A percentile compares a stretch with the other conserved stretches of the same genome.
These are phyloP conservation scores for Chaetura pelagica DNA, from an alignment of 2,113 vertebrate genomes.

Conservation along the genomic window DNA sequence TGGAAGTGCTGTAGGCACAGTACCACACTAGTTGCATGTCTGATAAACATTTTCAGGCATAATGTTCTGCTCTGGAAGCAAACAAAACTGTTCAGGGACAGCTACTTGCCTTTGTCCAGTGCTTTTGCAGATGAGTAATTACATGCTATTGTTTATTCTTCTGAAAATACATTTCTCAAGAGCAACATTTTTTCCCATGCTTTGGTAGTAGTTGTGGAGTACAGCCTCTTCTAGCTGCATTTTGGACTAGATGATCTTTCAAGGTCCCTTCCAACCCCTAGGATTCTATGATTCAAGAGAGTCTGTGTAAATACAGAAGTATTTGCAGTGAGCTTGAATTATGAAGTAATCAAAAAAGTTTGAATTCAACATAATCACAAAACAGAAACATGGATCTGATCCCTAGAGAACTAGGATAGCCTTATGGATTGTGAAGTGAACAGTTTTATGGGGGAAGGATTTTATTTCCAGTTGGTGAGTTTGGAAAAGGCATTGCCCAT, in stretches of 20 bases:
- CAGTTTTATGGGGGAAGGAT: background rate
- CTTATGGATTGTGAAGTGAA: background rate
- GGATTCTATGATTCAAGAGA: no score
- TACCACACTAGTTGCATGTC: background rate
- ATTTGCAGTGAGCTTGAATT: background rate
- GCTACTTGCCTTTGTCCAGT: background rate
- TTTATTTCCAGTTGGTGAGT: background rate
- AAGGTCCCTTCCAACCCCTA: no score
- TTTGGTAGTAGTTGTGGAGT: background rate
- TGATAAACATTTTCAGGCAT: background rate
- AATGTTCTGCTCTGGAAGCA: background rate
- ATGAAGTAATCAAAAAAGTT: background rate
- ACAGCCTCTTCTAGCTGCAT: background rate
- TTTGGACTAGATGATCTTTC: no score
- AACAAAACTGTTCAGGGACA: background rate
- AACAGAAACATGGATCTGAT: background rate
- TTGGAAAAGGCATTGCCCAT: background rate
- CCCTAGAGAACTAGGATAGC: fast-evolving
- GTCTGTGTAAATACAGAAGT: background rate
- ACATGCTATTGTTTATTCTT: background rate
- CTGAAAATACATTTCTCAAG: background rate
- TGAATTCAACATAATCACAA: background rate
- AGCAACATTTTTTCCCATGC: background rate
- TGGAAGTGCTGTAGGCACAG: background rate
- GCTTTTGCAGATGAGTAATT: background rate